A percentile compares a stretch with the other conserved stretches of the same genome.
These are phyloP conservation scores for Micrasema minimum DNA, from an alignment of 1,140 invertebrate species.

Conservation along the genomic window DNA sequence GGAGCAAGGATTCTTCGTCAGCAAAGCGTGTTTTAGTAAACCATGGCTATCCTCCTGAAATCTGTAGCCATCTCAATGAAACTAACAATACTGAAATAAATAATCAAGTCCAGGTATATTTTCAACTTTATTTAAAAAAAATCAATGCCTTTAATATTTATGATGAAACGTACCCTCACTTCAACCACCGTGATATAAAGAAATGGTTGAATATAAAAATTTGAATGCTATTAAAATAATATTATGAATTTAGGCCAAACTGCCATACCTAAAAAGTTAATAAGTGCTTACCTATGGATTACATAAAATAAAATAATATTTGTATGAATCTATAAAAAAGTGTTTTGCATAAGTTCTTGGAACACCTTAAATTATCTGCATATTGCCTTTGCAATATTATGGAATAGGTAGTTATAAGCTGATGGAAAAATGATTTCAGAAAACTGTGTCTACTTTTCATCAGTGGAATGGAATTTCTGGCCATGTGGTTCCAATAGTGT, in stretches of 20 bases:
- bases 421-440: too few species aligned
- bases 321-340: not conserved
- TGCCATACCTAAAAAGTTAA: too few species aligned
- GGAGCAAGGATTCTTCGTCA: slow-evolving; percentile 79
- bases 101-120: slow-evolving; percentile 71
- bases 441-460: slow-evolving; percentile 76
- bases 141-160: too few species aligned
- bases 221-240: too few species aligned
- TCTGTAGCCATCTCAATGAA: slow-evolving; percentile 72
- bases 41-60: slow-evolving; percentile 71
- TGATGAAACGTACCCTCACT: too few species aligned
- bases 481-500: slow-evolving; percentile 75
- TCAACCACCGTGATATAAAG: too few species aligned
- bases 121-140: too few species aligned
- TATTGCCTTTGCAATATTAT: not conserved
- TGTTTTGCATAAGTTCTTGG: not conserved
- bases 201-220: too few species aligned
- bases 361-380: not conserved
- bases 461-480: slow-evolving; percentile 79
- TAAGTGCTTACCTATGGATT: too few species aligned
- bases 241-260: too few species aligned
- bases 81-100: slow-evolving; percentile 68
- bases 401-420: not conserved
- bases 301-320: too few species aligned
- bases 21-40: slow-evolving; percentile 79